Percentiles rank a stretch among this genome's conserved stretches.
Evolutionary conservation across 2,113 vertebrate species (phyloP).

Genomic region (Illadopsis cleaveri): DNA sequence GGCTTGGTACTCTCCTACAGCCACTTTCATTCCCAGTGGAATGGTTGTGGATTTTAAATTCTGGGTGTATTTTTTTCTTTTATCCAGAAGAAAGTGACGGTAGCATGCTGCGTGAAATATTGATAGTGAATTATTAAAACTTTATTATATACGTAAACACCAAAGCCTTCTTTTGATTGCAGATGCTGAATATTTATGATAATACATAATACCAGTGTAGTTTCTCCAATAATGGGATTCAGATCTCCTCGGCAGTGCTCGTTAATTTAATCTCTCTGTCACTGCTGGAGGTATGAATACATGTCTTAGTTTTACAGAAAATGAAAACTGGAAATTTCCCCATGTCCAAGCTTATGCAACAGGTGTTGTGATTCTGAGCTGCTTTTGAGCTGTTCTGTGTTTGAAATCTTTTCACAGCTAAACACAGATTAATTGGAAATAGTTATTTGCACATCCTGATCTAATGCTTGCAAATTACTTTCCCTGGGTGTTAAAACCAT

Average conservation of each 20-base stretch:
- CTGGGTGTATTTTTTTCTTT: background rate
- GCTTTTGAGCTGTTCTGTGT: background rate
- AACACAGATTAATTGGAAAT: background rate
- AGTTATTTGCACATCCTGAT: background rate
- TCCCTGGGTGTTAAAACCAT: background rate
- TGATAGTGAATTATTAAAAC: conserved; percentile 45
- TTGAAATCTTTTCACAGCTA: background rate
- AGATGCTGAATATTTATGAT: conserved; percentile 45
- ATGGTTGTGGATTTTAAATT: background rate
- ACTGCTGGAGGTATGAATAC: background rate
- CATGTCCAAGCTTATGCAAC: background rate
- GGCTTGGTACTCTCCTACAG: rapidly evolving
- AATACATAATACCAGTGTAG: background rate
- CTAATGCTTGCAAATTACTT: background rate
- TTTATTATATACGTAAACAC: conserved; percentile 35
- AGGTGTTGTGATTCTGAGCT: background rate
- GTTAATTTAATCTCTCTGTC: conserved; percentile 27
- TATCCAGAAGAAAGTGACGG: background rate
- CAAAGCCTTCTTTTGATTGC: conserved; percentile 36
- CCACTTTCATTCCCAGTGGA: background rate
- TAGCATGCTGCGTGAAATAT: background rate
- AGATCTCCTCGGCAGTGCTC: background rate
- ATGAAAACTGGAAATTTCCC: background rate
- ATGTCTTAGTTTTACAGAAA: background rate
- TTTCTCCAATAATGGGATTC: conserved; percentile 18